Base-by-base conservation (phyloP, 2,888 invertebrate species). In the Mythimna impura region DNA sequence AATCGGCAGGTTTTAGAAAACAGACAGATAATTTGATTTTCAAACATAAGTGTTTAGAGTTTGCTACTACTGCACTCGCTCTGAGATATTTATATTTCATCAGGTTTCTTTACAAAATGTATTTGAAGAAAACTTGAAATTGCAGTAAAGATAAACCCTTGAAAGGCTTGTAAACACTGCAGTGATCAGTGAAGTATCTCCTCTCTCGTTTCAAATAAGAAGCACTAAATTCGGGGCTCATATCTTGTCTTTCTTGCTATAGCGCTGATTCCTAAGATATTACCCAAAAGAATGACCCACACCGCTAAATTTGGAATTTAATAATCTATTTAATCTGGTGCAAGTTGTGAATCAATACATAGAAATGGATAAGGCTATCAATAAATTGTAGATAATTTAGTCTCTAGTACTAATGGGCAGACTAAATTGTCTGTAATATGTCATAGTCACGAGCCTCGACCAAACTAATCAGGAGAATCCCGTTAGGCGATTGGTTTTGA, bases 1-100 rank as follows among this genome's bases (percentile, higher is more conserved):
- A 36, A 63, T 5, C n/a, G 50, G 77, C 69, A 43, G 0, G 25
- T 14, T 47, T 17, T 17, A 36, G 30, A 17, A 58, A 58, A 58
- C n/a, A 30, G 70, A 55, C 17, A 17, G 40, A 12, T 43, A 57
- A 70, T 62, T 55, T 50, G 55, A 62, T 71, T n/a, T 70, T 20
- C 22, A 36, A 61, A 69, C 10, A 10, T n/a, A n/a, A 6, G 12
- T 54, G 2, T 60, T 40, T 40, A 22, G 2, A 62, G 36, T 9
- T 1, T 20, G 25, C n/a, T 64, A 30, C 36, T 47, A 54, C 50
- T 52, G n/a, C n/a, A 2, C 7, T 20, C 3, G 47, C 17, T 47
- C 20, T 20, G 47, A 20, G 47, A 47, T 14, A 43, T 10, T 14
- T 47, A 17, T 20, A 20, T 20, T 47, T 47, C 17, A 43, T 52